Percentiles rank a stretch among this genome's conserved stretches.
phyloP scores from a whole-genome alignment of 2,113 vertebrate species.

The Corythaixoides concolor region DNA sequence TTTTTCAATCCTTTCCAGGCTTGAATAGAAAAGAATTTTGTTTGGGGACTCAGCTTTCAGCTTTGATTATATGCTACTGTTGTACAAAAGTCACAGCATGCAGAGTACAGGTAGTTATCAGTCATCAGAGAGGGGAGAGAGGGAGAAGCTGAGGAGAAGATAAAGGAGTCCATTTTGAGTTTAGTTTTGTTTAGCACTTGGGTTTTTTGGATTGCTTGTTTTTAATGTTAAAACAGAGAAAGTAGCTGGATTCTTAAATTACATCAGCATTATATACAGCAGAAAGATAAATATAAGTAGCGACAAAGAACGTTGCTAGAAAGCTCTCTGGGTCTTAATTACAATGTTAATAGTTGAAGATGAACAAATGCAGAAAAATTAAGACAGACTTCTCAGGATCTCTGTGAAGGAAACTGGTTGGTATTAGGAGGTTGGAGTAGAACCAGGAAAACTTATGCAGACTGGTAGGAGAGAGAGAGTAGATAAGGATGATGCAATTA shows the following conservation, averaged over 20 bases:
- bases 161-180: background rate
- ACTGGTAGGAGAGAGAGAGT: background rate
- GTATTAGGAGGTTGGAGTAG: background rate
- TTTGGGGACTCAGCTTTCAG: background rate
- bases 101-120: background rate
- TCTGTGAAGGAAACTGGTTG: background rate
- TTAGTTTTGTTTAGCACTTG: background rate
- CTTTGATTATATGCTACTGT: background rate
- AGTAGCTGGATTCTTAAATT: background rate
- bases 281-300: background rate
- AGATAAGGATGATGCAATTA: background rate
- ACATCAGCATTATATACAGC: background rate
- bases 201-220: accelerated
- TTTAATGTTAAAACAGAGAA: background rate
- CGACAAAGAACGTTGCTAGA: background rate
- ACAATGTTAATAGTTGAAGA: background rate
- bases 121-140: background rate
- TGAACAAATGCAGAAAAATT: background rate
- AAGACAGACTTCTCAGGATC: background rate
- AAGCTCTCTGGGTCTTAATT: background rate
- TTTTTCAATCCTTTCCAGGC: background rate
- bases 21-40: background rate
- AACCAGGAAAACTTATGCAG: background rate
- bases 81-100: background rate
- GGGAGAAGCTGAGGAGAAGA: background rate